These are phyloP conservation scores for Phalanger gymnotis DNA, from an alignment of 2,797 vertebrate species.

Conservation along the genomic window DNA sequence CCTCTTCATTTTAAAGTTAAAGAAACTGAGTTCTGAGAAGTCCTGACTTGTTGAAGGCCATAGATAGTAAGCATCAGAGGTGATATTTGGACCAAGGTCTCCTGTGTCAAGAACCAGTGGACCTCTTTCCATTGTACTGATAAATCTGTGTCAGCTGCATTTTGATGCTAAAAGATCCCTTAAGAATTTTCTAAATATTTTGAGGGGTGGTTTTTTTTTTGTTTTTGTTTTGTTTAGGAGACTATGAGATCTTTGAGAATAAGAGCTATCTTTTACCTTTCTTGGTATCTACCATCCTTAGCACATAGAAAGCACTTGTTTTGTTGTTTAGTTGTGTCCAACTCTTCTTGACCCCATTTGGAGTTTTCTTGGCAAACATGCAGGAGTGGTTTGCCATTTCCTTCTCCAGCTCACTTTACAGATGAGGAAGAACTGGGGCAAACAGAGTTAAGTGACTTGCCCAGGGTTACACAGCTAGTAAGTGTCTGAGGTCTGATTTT, in stretches of 20 bases:
- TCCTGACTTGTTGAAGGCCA: not conserved
- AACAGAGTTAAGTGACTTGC: not conserved
- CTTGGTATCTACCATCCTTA: not conserved
- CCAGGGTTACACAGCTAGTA: not conserved
- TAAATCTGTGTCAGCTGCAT: not conserved
- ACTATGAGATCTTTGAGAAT: not conserved
- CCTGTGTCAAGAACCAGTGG: not conserved
- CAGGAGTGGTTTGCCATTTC: not conserved
- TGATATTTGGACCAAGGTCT: not conserved
- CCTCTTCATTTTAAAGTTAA: not conserved
- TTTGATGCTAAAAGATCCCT: conserved; percentile 1
- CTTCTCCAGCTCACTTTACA: not conserved
- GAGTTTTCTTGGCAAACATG: not conserved
- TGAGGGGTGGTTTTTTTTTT: not conserved
- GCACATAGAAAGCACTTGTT: not conserved
- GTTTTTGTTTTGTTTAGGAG: not conserved
- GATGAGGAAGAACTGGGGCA: not conserved
- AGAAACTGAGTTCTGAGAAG: not conserved
- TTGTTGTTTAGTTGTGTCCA: not conserved
- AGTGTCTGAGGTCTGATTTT: not conserved
- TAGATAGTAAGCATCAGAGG: not conserved
- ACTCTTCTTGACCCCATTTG: not conserved
- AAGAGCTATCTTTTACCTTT: not conserved
- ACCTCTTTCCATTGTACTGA: not conserved
- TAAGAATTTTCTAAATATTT: not conserved